Evolutionary conservation across 2,113 vertebrate species (phyloP).

Genomic region (Hemiprocne comata): DNA sequence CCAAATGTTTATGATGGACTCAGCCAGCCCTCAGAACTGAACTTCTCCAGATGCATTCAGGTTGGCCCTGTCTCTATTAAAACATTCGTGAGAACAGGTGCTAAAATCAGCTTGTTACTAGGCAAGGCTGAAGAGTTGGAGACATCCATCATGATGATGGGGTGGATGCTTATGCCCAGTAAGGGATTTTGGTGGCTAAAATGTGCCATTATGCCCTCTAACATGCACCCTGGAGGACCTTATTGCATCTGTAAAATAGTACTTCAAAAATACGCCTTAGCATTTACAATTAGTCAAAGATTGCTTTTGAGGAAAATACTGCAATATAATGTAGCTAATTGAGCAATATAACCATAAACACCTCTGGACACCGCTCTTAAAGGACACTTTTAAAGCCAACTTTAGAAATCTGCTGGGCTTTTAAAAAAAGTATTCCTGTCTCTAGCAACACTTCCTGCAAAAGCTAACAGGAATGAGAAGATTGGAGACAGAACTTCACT

Average conservation of each 20-base stretch:
- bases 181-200: background rate
- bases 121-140: conserved; percentile 9
- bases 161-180: background rate
- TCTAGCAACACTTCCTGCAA: conserved; percentile 13
- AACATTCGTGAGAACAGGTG: background rate
- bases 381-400: conserved; percentile 9
- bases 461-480: background rate
- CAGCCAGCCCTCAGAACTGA: background rate
- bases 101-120: background rate
- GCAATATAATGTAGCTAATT: conserved; percentile 48
- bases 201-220: background rate
- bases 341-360: conserved; percentile 38
- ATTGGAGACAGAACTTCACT: background rate
- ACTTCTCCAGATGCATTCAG: background rate
- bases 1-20: background rate
- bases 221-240: background rate
- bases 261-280: conserved; percentile 20
- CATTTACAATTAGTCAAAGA: conserved; percentile 21
- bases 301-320: conserved; percentile 45
- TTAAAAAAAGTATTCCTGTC: background rate
- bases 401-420: background rate
- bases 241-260: background rate
- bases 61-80: background rate
- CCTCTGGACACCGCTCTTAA: conserved; percentile 19
- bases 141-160: background rate